Base-by-base conservation (phyloP, 2,888 invertebrate species). In the Melangyna quadrimaculata region DNA sequence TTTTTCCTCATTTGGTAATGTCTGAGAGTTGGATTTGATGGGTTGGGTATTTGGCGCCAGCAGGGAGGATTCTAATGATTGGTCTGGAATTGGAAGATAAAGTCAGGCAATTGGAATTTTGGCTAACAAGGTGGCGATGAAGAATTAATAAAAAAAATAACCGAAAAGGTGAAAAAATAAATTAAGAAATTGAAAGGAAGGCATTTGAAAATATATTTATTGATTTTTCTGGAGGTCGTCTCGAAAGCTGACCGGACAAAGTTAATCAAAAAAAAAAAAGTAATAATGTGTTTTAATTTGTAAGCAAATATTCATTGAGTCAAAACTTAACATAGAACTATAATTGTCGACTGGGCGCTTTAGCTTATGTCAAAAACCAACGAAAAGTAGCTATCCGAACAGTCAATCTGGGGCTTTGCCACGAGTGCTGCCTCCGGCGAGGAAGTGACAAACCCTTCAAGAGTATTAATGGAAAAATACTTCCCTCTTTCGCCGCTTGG, bases 11-110 rank as follows among this genome's bases (percentile, higher is more conserved):
- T 80, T 84, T 84, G 84, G 84, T 61, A 69, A 75, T 79, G 75
- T 74, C 51, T 75, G 59, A 69, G 84, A 69, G 84, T 78, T 63
- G 63, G 40, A 45, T 67, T 53, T 59, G 75, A 61, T 71, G 72
- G 79, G 84, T 79, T 79, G 67, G 84, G 71, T 53, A 75, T 79
- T 75, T 84, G 84, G 84, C 84, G 84, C 84, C 84, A 84, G 75
- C 67, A 45, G 43, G 27, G 75, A 75, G 61, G 65, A 67, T 75
- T 81, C 55, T 70, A 75, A 75, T 81, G 32, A 74, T 80, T 80
- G 61, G 72, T 61, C 72, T 65, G 65, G 48, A 53, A 43, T 45
- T 35, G 67, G 59, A n/a, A 55, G 65, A 29, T 19, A 32, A 19
- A 71, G 51, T 67, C 67, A 67, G 67, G 35, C 67, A 51, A 48